Base-by-base conservation (phyloP, 2,797 vertebrate genomes). In the Lagodon rhomboides region DNA sequence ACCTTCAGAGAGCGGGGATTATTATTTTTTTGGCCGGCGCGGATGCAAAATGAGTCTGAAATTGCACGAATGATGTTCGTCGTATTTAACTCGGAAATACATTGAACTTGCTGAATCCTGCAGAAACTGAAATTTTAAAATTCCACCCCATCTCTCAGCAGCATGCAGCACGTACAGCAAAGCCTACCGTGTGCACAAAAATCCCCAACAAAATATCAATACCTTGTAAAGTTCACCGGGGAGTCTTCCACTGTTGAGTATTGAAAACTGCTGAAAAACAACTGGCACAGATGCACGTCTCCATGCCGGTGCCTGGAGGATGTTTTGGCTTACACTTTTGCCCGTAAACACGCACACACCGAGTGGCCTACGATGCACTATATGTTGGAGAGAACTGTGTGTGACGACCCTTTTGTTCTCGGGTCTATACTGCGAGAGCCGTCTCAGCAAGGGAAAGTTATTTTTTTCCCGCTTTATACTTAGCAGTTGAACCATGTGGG, bases 401-500 rank as follows among this genome's bases (percentile, higher is more conserved):
- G n/a, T 38, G 34, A 71, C 51, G 56, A 46, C 72, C 63, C 73
- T 85, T 87, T 27, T 64, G 67, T 79, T 68, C 73, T 56, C 18
- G n/a, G 71, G 49, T 77, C 66, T 55, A 44, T 61, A 50, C 59
- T 64, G 69, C 16, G 53, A 86, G 82, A 85, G 76, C 73, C 63
- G 66, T 75, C 77, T 82, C 61, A 72, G 77, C 75, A 72, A 59
- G 79, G 69, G 54, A 78, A 86, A 67, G 50, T 80, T 77, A 3
- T 78, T 76, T 77, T 34, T 38, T 78, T 68, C 54, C 51, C 25
- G 58, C 82, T 86, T 90, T 84, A 55, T 83, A 65, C 56, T 85
- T 73, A 61, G 77, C 46, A 79, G 75, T 59, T 83, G 71, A 85
- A 83, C 71, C 88, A 77, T 70, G 84, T 65, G 61, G 79, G 81